A percentile compares a stretch with the other conserved stretches of the same genome.
phyloP scores from a whole-genome alignment of 2,888 invertebrate genomes.

The Dynastes grantii region DNA sequence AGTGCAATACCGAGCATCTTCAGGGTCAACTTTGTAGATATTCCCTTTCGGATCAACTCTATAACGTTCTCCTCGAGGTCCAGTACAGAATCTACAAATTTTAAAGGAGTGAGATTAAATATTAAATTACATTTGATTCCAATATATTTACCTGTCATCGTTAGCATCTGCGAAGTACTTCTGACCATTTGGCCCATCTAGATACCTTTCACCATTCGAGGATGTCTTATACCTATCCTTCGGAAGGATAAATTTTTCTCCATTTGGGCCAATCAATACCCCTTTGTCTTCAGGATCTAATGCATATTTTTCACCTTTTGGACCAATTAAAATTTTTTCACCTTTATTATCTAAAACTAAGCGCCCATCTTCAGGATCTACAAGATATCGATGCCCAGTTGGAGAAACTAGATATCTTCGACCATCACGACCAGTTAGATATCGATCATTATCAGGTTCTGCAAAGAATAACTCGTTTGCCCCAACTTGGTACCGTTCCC shows the following conservation, averaged over 20 bases:
- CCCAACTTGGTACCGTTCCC: constrained; percentile 47
- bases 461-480: constrained; percentile 38
- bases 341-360: constrained; percentile 39
- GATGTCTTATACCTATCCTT: constrained; percentile 45
- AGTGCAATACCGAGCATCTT: constrained; percentile 42
- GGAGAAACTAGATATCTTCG: constrained; percentile 35
- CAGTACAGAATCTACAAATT: constrained; percentile 21
- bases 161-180: constrained; percentile 49
- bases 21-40: constrained; percentile 40
- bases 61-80: constrained; percentile 43
- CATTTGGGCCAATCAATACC: constrained; percentile 46
- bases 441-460: constrained; percentile 47
- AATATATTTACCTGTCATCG: constrained; percentile 43
- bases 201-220: constrained; percentile 39
- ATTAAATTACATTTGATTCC: background rate
- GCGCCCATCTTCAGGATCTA: constrained; percentile 49
- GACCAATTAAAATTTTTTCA: constrained; percentile 40
- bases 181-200: constrained; percentile 44
- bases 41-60: constrained; percentile 42
- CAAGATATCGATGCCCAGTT: constrained; percentile 39
- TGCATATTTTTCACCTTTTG: constrained; percentile 48
- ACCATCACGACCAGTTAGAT: constrained; percentile 37
- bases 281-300: constrained; percentile 45
- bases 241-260: constrained; percentile 45
- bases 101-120: no score